Conservation (phyloP, 2,888 invertebrate genomes). For the Yponomeuta sedellus region DNA sequence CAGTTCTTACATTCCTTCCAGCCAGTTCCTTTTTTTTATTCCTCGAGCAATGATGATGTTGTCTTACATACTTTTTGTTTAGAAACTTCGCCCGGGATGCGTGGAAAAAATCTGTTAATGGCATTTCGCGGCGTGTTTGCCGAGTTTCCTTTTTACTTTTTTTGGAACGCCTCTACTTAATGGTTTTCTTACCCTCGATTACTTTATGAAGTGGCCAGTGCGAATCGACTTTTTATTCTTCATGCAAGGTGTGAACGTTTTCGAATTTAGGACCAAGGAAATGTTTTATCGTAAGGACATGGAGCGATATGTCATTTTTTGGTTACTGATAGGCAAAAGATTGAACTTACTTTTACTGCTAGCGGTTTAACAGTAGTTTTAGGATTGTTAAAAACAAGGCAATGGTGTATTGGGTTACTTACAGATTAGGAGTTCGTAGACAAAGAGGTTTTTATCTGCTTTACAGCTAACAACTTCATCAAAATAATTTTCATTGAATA, state of each 20-base stretch:
- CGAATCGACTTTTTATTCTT: not conserved
- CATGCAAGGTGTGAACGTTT: not conserved
- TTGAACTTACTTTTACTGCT: no score
- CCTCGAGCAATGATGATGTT: constrained; percentile 7
- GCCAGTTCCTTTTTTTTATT: not conserved
- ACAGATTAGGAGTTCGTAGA: no score
- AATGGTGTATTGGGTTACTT: no score
- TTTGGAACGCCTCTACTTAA: not conserved
- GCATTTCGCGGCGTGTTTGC: not conserved
- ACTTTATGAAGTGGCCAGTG: not conserved
- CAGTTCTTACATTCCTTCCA: not conserved
- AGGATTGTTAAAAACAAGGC: no score
- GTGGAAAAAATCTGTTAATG: constrained; percentile 10
- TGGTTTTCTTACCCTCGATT: not conserved
- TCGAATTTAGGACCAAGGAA: not conserved
- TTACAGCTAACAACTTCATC: no score
- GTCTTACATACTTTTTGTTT: constrained; percentile 15
- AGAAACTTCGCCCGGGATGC: not conserved
- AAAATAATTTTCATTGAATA: no score
- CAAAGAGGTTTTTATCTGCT: no score
- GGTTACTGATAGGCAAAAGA: no score
- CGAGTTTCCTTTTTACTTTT: not conserved
- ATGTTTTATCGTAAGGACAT: no score
- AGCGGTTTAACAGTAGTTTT: no score
- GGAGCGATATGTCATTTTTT: no score